Evolutionary conservation across 2,888 invertebrate species (phyloP).

Genomic region (Cremastinae sp.): DNA sequence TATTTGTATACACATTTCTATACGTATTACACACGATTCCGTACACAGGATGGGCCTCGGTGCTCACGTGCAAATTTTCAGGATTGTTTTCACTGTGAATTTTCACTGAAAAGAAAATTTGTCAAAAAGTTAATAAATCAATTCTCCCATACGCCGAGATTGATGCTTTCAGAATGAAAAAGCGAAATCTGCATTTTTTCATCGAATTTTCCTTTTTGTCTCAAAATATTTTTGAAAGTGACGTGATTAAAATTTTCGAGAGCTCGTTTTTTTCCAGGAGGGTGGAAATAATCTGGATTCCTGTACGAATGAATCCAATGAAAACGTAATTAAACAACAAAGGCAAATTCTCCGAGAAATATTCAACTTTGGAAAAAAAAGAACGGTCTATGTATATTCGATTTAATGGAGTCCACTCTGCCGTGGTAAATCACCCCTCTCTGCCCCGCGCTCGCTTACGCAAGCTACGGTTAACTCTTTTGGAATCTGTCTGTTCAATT

Average conservation of each 20-base stretch:
- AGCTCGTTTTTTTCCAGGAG: background rate
- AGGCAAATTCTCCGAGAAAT: constrained; percentile 47
- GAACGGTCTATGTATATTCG: constrained; percentile 46
- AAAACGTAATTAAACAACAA: constrained; percentile 55
- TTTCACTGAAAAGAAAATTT: too few species aligned
- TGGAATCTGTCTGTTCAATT: constrained; percentile 58
- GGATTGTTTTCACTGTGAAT: too few species aligned
- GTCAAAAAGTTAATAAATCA: too few species aligned
- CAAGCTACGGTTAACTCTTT: constrained; percentile 43
- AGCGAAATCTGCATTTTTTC: background rate
- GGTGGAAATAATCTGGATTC: background rate
- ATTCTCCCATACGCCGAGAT: too few species aligned
- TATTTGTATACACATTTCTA: background rate
- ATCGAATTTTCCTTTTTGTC: background rate
- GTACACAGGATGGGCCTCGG: too few species aligned
- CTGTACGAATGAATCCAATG: constrained; percentile 26
- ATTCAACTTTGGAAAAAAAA: constrained; percentile 24
- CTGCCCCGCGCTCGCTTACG: constrained; percentile 1
- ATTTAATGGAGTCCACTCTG: constrained; percentile 55
- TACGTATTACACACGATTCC: too few species aligned
- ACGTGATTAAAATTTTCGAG: too few species aligned
- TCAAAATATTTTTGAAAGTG: background rate
- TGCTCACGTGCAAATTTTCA: background rate
- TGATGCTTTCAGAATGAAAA: too few species aligned
- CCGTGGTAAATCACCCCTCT: constrained; percentile 47